Base-by-base conservation (phyloP, 2,888 invertebrate genomes). In the Amiota minor region DNA sequence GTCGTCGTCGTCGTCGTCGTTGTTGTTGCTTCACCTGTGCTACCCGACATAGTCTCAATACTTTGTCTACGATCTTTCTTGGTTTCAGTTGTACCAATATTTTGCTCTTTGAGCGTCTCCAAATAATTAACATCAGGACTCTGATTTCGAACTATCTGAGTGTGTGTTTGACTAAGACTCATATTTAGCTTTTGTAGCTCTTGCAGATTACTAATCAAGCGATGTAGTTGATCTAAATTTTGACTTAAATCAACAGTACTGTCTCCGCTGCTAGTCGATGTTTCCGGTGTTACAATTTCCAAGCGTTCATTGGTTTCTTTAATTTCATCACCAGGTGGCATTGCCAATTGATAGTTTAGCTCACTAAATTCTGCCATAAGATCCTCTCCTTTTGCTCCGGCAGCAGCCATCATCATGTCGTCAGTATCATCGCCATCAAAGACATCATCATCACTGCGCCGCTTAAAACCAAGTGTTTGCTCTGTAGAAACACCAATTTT, bases 61-160 rank as follows among this genome's bases (percentile, higher is more conserved):
- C 83, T 88, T 91, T 92, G 62, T 91, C 90, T 82, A 91, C 92
- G 83, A 90, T 91, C 82, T 91, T 92, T 81, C 1, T 70, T 59
- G 1, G 81, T 83, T 10, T 85, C 85, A 16, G 79, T 76, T n/a
- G 77, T 77, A 0, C 73, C 77, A 8, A 74, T 64, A 59, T 78
- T 76, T 9, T 76, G 76, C 2, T 70, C 71, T 14, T 82, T 84
- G 16, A 86, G 73, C 10, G 84, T 82, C 56, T 86, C 84, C 74
- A 88, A 72, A 62, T 88, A 88, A 47, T 76, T 75, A 12, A 81
- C 81, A 74, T 90, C 56, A 10, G 16, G 59, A 59, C 59, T 20
- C 10, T 59, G 53, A n/a, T 50, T n/a, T n/a, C 12, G 14, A 2
- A 50, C 12, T 45, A 68, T 45, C 35, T 77, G 75, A 88, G 70